phyloP scores from a whole-genome alignment of 2,797 vertebrate genomes.

The Cetoscarus ocellatus region DNA sequence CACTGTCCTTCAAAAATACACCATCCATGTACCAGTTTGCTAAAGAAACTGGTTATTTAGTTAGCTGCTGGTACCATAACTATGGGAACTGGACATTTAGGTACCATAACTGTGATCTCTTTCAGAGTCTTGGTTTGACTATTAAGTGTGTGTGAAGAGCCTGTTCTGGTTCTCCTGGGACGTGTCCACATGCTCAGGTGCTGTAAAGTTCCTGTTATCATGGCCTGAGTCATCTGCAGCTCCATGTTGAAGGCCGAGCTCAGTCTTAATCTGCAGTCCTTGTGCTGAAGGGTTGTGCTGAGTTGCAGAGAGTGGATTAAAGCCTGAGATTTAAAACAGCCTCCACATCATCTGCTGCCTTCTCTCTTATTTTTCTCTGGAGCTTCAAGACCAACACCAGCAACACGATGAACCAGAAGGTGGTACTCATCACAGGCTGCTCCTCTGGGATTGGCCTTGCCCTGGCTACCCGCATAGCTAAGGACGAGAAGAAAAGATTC shows the following conservation, averaged over 20 bases:
- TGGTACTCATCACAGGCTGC: constrained; percentile 91
- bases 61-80: too few relatives aligned
- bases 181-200: constrained; percentile 5
- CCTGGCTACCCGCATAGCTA: constrained; percentile 86
- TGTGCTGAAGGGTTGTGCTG: constrained; percentile 78
- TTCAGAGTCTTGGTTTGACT: too few relatives aligned
- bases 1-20: too few relatives aligned
- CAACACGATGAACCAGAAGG: constrained; percentile 85
- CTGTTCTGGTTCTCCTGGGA: background rate
- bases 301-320: constrained; percentile 81
- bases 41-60: too few relatives aligned
- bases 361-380: constrained; percentile 28
- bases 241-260: constrained; percentile 21
- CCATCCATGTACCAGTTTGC: too few relatives aligned
- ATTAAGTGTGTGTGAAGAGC: too few relatives aligned
- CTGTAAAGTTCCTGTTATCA: constrained; percentile 24
- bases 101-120: too few relatives aligned
- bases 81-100: too few relatives aligned
- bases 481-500: constrained; percentile 91
- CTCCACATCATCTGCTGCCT: background rate
- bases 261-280: constrained; percentile 78
- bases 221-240: constrained; percentile 40
- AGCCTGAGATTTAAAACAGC: constrained; percentile 40
- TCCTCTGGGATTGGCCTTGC: constrained; percentile 91
- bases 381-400: constrained; percentile 40